phyloP scores from a whole-genome alignment of 2,113 vertebrate genomes.

The Oxyura jamaicensis region DNA sequence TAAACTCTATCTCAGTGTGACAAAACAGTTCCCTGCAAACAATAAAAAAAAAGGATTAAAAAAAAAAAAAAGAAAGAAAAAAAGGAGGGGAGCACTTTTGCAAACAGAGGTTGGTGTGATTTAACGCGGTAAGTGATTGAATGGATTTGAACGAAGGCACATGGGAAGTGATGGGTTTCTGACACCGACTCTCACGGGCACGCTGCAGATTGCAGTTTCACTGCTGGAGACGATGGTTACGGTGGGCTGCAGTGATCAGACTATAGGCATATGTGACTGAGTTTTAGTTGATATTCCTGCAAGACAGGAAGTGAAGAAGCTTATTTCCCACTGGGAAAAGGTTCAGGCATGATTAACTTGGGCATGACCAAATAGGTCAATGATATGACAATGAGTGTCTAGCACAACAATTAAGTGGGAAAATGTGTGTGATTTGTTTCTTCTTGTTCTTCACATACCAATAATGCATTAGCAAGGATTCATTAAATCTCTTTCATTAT shows the following conservation, averaged over 20 bases:
- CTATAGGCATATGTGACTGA: conserved; percentile 77
- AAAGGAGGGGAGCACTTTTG: conserved; percentile 6
- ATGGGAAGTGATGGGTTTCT: conserved; percentile 73
- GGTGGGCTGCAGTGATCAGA: conserved; percentile 69
- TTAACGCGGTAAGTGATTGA: conserved; percentile 71
- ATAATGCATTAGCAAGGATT: conserved; percentile 77
- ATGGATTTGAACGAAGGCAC: conserved; percentile 17
- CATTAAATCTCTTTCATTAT: conserved; percentile 75
- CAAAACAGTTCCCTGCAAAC: conserved; percentile 77
- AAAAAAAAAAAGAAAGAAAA: neutral
- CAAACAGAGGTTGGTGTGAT: conserved; percentile 69
- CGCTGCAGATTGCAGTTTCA: conserved; percentile 38
- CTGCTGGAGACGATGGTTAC: conserved; percentile 64
- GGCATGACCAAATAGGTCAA: conserved; percentile 86
- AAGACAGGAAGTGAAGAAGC: conserved; percentile 80
- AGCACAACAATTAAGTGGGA: conserved; percentile 84
- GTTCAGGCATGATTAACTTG: conserved; percentile 86
- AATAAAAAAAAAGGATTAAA: neutral
- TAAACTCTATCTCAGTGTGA: conserved; percentile 83
- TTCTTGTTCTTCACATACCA: conserved; percentile 77
- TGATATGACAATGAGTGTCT: conserved; percentile 82
- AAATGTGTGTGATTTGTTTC: conserved; percentile 82
- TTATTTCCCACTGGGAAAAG: conserved; percentile 82
- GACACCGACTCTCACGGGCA: conserved; percentile 72
- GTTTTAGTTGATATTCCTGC: conserved; percentile 81